phyloP scores from a whole-genome alignment of 2,797 vertebrate species.

The Liparis tanakae region DNA sequence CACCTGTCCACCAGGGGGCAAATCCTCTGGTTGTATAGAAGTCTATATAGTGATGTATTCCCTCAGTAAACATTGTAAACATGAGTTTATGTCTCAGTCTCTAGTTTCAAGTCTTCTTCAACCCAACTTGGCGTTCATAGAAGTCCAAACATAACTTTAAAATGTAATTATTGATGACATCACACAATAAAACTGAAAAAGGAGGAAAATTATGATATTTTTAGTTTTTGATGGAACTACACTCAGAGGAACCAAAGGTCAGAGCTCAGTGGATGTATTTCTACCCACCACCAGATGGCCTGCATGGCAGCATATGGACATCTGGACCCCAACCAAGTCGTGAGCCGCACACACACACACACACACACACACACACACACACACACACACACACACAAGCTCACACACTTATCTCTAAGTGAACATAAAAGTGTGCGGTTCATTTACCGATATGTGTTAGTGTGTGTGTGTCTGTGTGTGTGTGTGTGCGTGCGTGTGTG shows the following conservation, averaged over 20 bases:
- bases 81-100: no score
- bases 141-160: conserved; percentile 1
- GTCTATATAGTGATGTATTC: no score
- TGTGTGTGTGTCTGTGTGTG: no score
- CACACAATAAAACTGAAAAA: neutral
- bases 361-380: conserved; percentile 10
- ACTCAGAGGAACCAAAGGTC: conserved; percentile 63
- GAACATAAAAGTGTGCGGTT: neutral
- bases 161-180: neutral
- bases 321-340: conserved; percentile 70
- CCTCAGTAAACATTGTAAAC: no score
- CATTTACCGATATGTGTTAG: no score
- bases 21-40: no score
- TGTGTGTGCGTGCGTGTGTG: neutral
- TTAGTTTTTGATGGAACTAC: conserved; percentile 6
- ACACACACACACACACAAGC: conserved; percentile 19
- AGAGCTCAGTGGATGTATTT: conserved; percentile 66
- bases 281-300: conserved; percentile 71
- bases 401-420: neutral
- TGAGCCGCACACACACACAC: conserved; percentile 27
- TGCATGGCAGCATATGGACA: conserved; percentile 74
- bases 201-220: neutral
- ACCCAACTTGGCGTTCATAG: no score
- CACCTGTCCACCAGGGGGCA: no score
- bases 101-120: no score